Conservation (phyloP, 2,113 vertebrate genomes). For the Myiopsitta monachus region DNA sequence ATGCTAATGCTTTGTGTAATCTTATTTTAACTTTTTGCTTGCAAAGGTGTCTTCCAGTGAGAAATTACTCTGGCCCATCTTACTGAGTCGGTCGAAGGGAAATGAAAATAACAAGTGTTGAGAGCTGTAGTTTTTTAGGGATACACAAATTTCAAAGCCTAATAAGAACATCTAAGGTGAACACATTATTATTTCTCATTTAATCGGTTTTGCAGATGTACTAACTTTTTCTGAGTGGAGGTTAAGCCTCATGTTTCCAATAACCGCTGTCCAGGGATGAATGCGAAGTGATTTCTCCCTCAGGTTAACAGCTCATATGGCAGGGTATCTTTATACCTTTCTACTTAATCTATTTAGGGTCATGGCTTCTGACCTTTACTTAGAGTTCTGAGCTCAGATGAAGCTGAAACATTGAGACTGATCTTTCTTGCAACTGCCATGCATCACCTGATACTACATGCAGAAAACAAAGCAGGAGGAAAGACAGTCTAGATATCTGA, state of each 20-base stretch:
- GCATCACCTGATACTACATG: background rate
- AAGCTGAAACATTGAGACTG: background rate
- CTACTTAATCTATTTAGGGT: background rate
- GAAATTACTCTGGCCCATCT: background rate
- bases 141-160: background rate
- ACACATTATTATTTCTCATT: background rate
- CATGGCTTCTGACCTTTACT: slow-evolving; percentile 3
- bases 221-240: background rate
- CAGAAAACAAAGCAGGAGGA: background rate
- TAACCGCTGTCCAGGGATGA: background rate
- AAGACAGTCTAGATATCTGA: background rate
- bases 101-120: background rate
- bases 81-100: background rate
- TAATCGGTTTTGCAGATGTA: background rate
- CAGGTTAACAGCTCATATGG: background rate
- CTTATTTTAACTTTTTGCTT: background rate
- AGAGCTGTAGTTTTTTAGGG: background rate
- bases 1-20: background rate
- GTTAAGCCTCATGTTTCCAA: background rate
- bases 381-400: background rate
- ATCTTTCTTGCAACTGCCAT: background rate
- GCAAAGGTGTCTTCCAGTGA: background rate
- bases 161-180: background rate
- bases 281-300: background rate
- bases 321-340: background rate